These are phyloP conservation scores for Erethizon dorsatum DNA, from an alignment of 2,797 vertebrate species.

Conservation along the genomic window DNA sequence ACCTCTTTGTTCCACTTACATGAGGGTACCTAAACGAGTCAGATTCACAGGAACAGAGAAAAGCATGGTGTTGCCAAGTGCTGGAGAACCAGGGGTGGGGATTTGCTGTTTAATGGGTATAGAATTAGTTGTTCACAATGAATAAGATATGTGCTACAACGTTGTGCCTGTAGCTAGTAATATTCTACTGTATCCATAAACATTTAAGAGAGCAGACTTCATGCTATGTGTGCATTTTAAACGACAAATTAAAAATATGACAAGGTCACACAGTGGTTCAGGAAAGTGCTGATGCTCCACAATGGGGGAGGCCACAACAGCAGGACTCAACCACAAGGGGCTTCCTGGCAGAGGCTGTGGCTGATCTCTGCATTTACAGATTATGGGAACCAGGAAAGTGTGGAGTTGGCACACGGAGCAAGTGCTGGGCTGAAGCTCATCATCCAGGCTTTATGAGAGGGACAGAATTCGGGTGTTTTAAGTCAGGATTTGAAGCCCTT, in stretches of 20 bases:
- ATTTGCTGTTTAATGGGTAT: neutral
- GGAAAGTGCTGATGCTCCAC: neutral
- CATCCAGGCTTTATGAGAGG: neutral
- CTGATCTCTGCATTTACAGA: neutral
- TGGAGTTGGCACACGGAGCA: neutral
- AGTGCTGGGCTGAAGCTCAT: neutral
- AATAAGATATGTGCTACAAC: neutral
- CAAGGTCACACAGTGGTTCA: neutral
- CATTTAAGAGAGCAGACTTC: neutral
- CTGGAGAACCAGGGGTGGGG: neutral
- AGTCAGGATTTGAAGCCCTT: neutral
- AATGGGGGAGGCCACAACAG: neutral
- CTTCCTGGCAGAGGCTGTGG: constrained; percentile 16
- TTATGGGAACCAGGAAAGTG: neutral
- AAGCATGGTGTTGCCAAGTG: neutral
- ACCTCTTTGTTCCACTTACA: neutral
- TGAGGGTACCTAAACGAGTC: neutral
- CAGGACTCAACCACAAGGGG: neutral
- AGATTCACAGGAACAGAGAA: neutral
- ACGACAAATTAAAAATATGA: neutral
- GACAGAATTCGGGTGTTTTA: neutral
- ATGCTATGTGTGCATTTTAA: neutral
- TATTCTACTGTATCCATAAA: too few relatives aligned
- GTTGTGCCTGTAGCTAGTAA: neutral
- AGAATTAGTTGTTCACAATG: neutral